Conservation (phyloP, 2,888 invertebrate genomes). For the Macropis europaea region DNA sequence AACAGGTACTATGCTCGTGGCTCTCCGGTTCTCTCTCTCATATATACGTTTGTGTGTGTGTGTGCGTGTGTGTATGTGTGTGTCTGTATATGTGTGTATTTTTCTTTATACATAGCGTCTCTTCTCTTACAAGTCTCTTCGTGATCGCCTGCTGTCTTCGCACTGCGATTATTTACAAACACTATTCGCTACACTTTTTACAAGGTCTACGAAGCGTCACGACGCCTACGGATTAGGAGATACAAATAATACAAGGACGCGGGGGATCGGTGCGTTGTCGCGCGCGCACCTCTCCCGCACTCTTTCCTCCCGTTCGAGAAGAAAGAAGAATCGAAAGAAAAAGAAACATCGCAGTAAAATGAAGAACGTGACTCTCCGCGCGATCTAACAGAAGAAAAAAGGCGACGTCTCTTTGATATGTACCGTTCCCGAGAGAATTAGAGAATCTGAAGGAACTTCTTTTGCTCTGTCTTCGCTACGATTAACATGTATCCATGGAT, state of each 20-base stretch:
- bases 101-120: neutral
- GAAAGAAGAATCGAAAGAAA: no score
- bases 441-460: slow-evolving; percentile 60
- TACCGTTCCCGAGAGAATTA: slow-evolving; percentile 64
- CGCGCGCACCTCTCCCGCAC: no score
- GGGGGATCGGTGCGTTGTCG: no score
- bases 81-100: neutral
- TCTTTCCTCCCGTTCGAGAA: no score
- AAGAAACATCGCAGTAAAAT: no score
- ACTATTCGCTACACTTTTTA: slow-evolving; percentile 41
- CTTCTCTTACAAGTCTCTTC: neutral
- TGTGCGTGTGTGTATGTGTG: neutral
- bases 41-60: no score
- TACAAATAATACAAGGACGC: no score
- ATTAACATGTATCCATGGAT: slow-evolving; percentile 11
- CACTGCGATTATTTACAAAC: slow-evolving; percentile 41
- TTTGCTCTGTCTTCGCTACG: slow-evolving; percentile 36
- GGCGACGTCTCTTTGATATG: slow-evolving; percentile 70
- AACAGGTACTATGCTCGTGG: slow-evolving; percentile 69
- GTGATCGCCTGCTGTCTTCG: slow-evolving; percentile 18
- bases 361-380: slow-evolving; percentile 15
- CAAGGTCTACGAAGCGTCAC: slow-evolving; percentile 25
- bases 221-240: slow-evolving; percentile 17
- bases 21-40: slow-evolving; percentile 31
- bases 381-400: slow-evolving; percentile 35